A percentile compares a stretch with the other conserved stretches of the same genome.
Evolutionary conservation across 2,888 invertebrate genomes (phyloP).

Genomic region (Parnassius smintheus): DNA sequence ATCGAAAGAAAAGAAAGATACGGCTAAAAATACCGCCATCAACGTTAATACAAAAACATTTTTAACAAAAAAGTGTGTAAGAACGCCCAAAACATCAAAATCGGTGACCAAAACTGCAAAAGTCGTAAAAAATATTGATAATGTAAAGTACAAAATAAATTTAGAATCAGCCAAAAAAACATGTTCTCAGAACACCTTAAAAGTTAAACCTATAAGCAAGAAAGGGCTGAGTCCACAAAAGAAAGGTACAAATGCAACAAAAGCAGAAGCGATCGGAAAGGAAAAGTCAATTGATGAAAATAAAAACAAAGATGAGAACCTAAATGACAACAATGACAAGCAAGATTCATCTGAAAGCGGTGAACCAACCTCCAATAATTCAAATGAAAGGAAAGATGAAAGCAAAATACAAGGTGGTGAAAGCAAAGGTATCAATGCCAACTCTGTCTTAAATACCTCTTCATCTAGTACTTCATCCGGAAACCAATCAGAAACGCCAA

Average conservation of each 20-base stretch:
- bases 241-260: conserved; percentile 27
- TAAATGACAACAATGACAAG: conserved; percentile 30
- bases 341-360: conserved; percentile 25
- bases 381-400: conserved; percentile 29
- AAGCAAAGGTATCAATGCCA: conserved; percentile 23
- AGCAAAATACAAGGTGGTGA: conserved; percentile 32
- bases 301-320: conserved; percentile 32
- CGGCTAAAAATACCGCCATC: conserved; percentile 48
- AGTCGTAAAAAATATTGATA: conserved; percentile 46
- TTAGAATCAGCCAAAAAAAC: conserved; percentile 56
- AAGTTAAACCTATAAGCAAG: conserved; percentile 32
- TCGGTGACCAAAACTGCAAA: conserved; percentile 41
- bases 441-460: conserved; percentile 13
- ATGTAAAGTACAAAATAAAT: conserved; percentile 71
- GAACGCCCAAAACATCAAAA: conserved; percentile 47
- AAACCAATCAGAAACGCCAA: conserved; percentile 52
- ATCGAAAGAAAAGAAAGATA: conserved; percentile 63
- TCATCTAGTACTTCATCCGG: conserved; percentile 24
- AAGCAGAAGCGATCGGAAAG: conserved; percentile 29
- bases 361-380: conserved; percentile 24
- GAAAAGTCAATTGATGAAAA: conserved; percentile 25
- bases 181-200: conserved; percentile 12
- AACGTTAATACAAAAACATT: conserved; percentile 43
- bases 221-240: conserved; percentile 36
- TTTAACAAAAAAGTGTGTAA: conserved; percentile 47